These are phyloP conservation scores for Drosophila setifemur DNA, from an alignment of 1,140 invertebrate genomes.

Conservation along the genomic window DNA sequence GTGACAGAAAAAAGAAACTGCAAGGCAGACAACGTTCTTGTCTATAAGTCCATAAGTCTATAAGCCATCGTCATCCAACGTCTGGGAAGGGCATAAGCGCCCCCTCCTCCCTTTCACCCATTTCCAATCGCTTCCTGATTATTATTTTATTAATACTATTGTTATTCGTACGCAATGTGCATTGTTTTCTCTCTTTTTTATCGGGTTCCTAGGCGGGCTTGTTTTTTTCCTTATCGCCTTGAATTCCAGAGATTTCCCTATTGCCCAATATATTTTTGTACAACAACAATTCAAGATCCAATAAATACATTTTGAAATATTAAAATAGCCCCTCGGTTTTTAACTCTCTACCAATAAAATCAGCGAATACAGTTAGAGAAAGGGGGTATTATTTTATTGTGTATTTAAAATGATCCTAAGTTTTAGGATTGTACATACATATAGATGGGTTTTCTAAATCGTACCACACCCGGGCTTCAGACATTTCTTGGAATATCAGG, in stretches of 20 bases:
- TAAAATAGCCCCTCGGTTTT: too few relatives aligned
- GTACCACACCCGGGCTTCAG: too few relatives aligned
- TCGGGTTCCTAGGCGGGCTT: conserved; percentile 6
- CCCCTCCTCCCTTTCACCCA: conserved; percentile 9
- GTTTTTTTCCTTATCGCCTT: neutral
- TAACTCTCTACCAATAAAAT: too few relatives aligned
- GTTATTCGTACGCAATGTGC: conserved; percentile 38
- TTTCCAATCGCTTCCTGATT: conserved; percentile 63
- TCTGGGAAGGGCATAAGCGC: conserved; percentile 41
- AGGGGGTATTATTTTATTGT: too few relatives aligned
- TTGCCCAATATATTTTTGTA: too few relatives aligned
- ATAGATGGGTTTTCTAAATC: too few relatives aligned
- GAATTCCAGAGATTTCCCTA: neutral
- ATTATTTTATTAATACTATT: conserved; percentile 57
- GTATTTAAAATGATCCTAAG: too few relatives aligned
- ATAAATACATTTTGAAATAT: too few relatives aligned
- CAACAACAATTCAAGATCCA: too few relatives aligned
- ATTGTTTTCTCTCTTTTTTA: conserved; percentile 33
- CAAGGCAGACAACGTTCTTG: conserved; percentile 31
- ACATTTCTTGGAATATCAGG: neutral
- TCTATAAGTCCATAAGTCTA: conserved; percentile 25
- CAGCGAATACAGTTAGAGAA: too few relatives aligned
- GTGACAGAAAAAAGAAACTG: too few relatives aligned
- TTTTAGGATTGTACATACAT: too few relatives aligned
- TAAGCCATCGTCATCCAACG: conserved; percentile 37